Evolutionary conservation across 2,797 vertebrate genomes (phyloP).

Genomic region (Vultur gryphus): DNA sequence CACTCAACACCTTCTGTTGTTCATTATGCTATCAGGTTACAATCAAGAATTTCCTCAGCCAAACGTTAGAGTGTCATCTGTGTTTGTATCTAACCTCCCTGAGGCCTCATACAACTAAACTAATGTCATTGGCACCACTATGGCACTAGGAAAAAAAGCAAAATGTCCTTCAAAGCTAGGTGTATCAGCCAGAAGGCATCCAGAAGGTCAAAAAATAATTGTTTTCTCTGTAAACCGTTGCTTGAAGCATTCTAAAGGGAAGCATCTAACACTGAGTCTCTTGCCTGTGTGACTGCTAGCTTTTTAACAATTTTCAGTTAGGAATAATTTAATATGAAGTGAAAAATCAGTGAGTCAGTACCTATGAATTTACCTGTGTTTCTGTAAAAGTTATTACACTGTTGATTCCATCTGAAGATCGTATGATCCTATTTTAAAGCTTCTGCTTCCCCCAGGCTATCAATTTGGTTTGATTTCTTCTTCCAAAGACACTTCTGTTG

Average conservation of each 20-base stretch:
- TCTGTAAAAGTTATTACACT: not conserved
- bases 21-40: slow-evolving; percentile 5
- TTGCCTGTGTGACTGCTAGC: not conserved
- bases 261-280: not conserved
- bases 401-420: not conserved
- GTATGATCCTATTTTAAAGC: not conserved
- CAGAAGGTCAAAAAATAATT: not conserved
- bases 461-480: not conserved
- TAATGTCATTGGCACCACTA: not conserved
- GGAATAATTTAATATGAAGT: not conserved
- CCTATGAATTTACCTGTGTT: not conserved
- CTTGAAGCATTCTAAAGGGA: not conserved
- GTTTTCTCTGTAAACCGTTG: not conserved
- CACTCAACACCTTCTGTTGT: slow-evolving; percentile 25
- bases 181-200: not conserved
- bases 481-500: not conserved
- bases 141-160: not conserved
- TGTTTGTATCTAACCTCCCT: not conserved
- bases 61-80: not conserved
- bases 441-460: not conserved
- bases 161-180: not conserved
- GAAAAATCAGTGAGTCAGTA: not conserved
- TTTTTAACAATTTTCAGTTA: not conserved
- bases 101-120: not conserved
- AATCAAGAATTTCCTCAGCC: slow-evolving; percentile 16